Base-by-base conservation (phyloP, 2,888 invertebrate genomes). In the Aleiodes leptofemur region DNA sequence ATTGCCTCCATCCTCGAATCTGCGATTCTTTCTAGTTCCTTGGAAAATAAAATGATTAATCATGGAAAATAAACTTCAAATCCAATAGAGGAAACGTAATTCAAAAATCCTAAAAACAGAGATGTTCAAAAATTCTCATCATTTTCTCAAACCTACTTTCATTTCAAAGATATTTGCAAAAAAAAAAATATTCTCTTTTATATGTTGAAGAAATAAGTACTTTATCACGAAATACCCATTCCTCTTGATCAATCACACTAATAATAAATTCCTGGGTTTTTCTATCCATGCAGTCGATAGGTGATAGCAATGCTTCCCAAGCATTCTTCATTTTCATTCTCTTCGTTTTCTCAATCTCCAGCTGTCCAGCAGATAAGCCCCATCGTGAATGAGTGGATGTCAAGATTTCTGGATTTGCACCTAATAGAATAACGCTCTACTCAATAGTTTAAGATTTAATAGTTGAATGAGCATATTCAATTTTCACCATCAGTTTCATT, bases 161-260 rank as follows among this genome's bases (percentile, higher is more conserved):
- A 38, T 43, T 72, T 64, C 0, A 79, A 73, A 56, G 61, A 77
- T 72, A 34, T 50, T 73, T 72, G 23, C 8, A 38, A 29, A 43
- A 61, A 53, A 38, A 69, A 31, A 53, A 31, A 3, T 57, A 56
- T 69, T 50, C 5, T 11, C 14, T n/a, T 16, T 48, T 1, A 55
- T 43, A 23, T 66, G 9, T 13, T 16, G 11, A 14, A 31, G 16
- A 38, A 66, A 69, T 64, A 51, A 71, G 85, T 83, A 94, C 95
- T 79, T 94, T 92, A 86, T 97, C 96, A 77, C 96, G 92, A 72
- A 95, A 94, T 9, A 94, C 92, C 96, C 96, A 97, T 84, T 96
- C 94, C 81, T 96, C 94, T 76, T 94, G 92, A 88, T 96, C 96
- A 79, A 97, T 92, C n/a, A 95, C 94, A 68, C 92, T 93, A 78